Evolutionary conservation across 2,888 invertebrate species (phyloP).

Genomic region (Nephrocerus scutellatus): DNA sequence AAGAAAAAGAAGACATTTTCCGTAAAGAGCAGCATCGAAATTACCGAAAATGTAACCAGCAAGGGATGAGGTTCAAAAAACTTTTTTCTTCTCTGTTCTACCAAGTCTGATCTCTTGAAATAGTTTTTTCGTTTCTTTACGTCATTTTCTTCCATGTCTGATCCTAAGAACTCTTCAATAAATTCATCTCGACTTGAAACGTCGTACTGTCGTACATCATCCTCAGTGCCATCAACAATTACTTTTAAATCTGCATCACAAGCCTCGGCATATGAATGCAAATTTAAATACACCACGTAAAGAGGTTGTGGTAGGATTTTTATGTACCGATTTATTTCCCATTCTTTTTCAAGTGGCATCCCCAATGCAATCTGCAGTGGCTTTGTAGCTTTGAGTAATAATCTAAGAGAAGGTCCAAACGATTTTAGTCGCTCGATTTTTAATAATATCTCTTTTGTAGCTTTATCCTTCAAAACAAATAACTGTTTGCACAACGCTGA

Average conservation of each 20-base stretch:
- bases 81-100: slow-evolving; percentile 21
- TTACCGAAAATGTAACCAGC: slow-evolving; percentile 25
- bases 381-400: slow-evolving; percentile 70
- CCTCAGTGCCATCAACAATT: slow-evolving; percentile 60
- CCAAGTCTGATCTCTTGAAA: slow-evolving; percentile 10
- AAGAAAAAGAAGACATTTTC: too few species aligned
- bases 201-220: slow-evolving; percentile 57
- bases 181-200: slow-evolving; percentile 18
- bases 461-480: slow-evolving; percentile 67
- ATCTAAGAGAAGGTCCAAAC: slow-evolving; percentile 69
- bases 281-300: slow-evolving; percentile 80
- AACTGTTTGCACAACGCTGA: slow-evolving; percentile 69
- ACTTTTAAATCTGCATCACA: slow-evolving; percentile 52
- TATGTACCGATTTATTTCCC: slow-evolving; percentile 69
- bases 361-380: slow-evolving; percentile 85
- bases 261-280: slow-evolving; percentile 60
- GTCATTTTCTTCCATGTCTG: slow-evolving; percentile 58
- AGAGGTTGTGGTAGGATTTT: slow-evolving; percentile 71
- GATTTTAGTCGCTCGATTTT: slow-evolving; percentile 73
- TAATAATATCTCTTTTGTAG: slow-evolving; percentile 66
- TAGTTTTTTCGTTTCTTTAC: slow-evolving; percentile 23
- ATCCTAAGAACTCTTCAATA: slow-evolving; percentile 54
- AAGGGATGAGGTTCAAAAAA: slow-evolving; percentile 33
- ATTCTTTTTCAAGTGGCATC: slow-evolving; percentile 69
- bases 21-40: too few species aligned